A percentile compares a stretch with the other conserved stretches of the same genome.
Conservation (phyloP, 2,888 invertebrate genomes). For the Apotomis betuletana region DNA sequence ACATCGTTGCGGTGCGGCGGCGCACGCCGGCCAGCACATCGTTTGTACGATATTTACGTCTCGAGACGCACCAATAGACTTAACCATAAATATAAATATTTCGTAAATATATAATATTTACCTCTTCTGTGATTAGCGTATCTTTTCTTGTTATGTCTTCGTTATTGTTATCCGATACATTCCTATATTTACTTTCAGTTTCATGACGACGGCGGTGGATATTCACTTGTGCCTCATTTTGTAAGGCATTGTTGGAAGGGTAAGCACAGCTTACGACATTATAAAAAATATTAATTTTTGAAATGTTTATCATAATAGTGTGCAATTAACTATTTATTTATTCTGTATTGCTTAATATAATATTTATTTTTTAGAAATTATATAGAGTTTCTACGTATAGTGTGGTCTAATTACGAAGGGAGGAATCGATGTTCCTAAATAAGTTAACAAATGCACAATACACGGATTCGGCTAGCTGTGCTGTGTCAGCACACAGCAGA, state of each 20-base stretch:
- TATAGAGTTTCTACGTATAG: constrained; percentile 65
- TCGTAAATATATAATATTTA: constrained; percentile 78
- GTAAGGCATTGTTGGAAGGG: constrained; percentile 60
- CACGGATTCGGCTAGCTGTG: constrained; percentile 68
- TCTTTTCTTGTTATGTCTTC: constrained; percentile 71
- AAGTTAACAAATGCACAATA: constrained; percentile 72
- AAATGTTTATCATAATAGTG: constrained; percentile 74
- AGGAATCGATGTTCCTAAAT: constrained; percentile 80
- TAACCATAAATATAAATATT: constrained; percentile 53
- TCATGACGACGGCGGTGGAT: constrained; percentile 56
- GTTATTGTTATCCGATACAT: constrained; percentile 75
- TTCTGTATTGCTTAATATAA: constrained; percentile 77
- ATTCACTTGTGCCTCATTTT: constrained; percentile 70
- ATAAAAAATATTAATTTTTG: constrained; percentile 69
- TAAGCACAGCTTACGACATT: constrained; percentile 70
- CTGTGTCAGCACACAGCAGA: constrained; percentile 57
- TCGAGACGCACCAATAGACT: constrained; percentile 62
- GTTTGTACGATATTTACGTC: constrained; percentile 53
- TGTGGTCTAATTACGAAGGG: constrained; percentile 59
- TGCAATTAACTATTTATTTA: constrained; percentile 81
- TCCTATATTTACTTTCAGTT: constrained; percentile 67
- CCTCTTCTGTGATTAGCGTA: constrained; percentile 78
- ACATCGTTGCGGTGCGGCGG: constrained; percentile 28
- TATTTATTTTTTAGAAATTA: constrained; percentile 80
- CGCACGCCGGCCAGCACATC: constrained; percentile 41